Base-by-base conservation (phyloP, 2,888 invertebrate species). In the Leptothorax acervorum region DNA sequence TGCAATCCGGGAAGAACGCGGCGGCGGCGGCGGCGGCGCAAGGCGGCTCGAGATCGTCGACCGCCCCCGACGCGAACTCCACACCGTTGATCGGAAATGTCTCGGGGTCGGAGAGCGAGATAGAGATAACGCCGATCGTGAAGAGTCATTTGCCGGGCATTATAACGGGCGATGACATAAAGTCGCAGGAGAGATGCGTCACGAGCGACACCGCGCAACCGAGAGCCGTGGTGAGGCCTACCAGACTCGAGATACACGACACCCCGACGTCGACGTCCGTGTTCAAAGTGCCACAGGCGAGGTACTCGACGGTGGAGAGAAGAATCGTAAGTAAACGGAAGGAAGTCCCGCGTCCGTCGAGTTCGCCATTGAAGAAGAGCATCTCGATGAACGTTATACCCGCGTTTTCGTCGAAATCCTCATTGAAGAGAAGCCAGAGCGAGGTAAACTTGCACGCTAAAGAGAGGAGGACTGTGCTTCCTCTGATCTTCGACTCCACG, bases 101-200 rank as follows among this genome's bases (percentile, higher is more conserved):
- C 2, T 94, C 93, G 0, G 93, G 91, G 12, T 93, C 93, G 6
- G 94, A 94, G 48, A 93, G 92, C 60, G 95, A 95, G 60, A 89
- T 93, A 9, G 94, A 94, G 79, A 94, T 95, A 51, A 94, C 94
- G 28, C 95, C 95, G 0, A 93, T 94, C 23, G 92, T 94, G 0
- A 94, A 94, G 74, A 92, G 89, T 81, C 93, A 93, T 70, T 76
- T 91, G 39, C 84, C 93, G 0, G 92, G 92, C 6, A 89, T 93
- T 35, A 91, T 93, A 18, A 85, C 89, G 0, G 92, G 91, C 0
- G 84, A 83, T 55, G 84, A 90, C 62, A 87, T 91, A 39, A 88
- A 86, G 11, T 87, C 87, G 0, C 88, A 89, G 0, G 90, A 92
- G 55, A 87, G 83, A 66, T 28, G 83, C 53, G 45, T 55, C 51